A percentile compares a stretch with the other conserved stretches of the same genome.
These are phyloP conservation scores for Diorhabda carinulata DNA, from an alignment of 1,140 invertebrate genomes.

Conservation along the genomic window DNA sequence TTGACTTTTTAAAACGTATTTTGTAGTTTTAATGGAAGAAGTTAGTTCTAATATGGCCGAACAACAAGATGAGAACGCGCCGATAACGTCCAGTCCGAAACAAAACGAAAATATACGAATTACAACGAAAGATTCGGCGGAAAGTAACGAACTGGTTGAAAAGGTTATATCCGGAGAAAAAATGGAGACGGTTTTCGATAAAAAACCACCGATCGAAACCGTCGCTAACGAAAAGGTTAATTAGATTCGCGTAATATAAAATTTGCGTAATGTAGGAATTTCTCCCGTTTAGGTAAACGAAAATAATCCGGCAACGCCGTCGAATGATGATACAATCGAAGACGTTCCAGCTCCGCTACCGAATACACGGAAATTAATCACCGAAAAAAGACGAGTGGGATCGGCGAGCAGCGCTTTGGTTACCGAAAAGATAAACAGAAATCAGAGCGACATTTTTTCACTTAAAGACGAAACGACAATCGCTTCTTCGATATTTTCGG, in stretches of 20 bases:
- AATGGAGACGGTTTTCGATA: slow-evolving; percentile 3
- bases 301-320: too few species aligned
- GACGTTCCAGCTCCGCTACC: background rate
- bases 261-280: too few species aligned
- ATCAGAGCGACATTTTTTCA: slow-evolving; percentile 35
- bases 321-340: too few species aligned
- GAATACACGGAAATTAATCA: background rate
- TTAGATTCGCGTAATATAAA: too few species aligned
- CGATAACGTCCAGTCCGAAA: background rate
- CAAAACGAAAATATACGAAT: slow-evolving; percentile 9
- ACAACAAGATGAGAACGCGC: background rate
- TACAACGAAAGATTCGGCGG: background rate
- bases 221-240: background rate
- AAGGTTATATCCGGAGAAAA: slow-evolving; percentile 4
- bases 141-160: slow-evolving; percentile 12
- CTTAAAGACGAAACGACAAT: slow-evolving; percentile 26
- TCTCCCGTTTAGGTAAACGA: too few species aligned
- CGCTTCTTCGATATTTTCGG: slow-evolving; percentile 28
- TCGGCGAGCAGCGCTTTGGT: background rate
- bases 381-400: background rate
- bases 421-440: slow-evolving; percentile 15
- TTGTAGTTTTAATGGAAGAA: background rate
- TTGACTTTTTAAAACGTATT: background rate
- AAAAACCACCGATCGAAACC: background rate
- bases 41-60: background rate